A percentile compares a stretch with the other conserved stretches of the same genome.
These are phyloP conservation scores for Rallus crepitans DNA, from an alignment of 2,797 vertebrate genomes.

Conservation along the genomic window DNA sequence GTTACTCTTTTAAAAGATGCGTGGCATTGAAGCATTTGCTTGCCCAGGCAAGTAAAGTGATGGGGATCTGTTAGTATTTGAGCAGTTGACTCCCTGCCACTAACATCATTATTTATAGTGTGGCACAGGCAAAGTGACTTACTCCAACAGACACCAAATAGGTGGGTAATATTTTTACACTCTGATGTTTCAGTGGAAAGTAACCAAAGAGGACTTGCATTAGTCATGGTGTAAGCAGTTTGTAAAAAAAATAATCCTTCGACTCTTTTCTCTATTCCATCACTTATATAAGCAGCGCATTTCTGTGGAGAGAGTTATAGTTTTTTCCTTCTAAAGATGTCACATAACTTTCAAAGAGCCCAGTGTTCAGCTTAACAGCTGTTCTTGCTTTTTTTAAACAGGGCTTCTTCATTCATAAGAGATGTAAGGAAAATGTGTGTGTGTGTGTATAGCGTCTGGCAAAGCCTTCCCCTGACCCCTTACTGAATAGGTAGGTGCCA, in stretches of 20 bases:
- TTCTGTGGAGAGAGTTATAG: constrained; percentile 29
- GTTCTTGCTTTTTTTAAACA: constrained; percentile 37
- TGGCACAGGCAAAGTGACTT: constrained; percentile 19
- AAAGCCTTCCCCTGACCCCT: not conserved
- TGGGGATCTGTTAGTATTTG: not conserved
- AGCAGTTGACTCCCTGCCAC: constrained; percentile 16
- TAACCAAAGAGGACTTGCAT: constrained; percentile 10
- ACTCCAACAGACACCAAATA: constrained; percentile 17
- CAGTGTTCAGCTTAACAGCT: constrained; percentile 55
- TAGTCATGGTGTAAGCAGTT: constrained; percentile 30
- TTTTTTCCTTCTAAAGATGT: constrained; percentile 36
- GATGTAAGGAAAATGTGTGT: not conserved
- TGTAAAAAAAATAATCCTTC: not conserved
- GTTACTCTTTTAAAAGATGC: not conserved
- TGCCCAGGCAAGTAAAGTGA: constrained; percentile 39
- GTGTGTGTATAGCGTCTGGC: not conserved
- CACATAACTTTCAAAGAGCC: constrained; percentile 29
- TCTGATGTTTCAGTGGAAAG: constrained; percentile 59
- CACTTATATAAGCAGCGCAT: not conserved
- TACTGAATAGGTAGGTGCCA: not conserved
- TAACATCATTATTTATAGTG: constrained; percentile 57
- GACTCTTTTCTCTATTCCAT: constrained; percentile 29
- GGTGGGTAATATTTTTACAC: constrained; percentile 50
- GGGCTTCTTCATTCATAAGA: constrained; percentile 7
- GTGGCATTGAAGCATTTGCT: not conserved